phyloP scores from a whole-genome alignment of 2,797 vertebrate species.

The Babyrousa celebensis region DNA sequence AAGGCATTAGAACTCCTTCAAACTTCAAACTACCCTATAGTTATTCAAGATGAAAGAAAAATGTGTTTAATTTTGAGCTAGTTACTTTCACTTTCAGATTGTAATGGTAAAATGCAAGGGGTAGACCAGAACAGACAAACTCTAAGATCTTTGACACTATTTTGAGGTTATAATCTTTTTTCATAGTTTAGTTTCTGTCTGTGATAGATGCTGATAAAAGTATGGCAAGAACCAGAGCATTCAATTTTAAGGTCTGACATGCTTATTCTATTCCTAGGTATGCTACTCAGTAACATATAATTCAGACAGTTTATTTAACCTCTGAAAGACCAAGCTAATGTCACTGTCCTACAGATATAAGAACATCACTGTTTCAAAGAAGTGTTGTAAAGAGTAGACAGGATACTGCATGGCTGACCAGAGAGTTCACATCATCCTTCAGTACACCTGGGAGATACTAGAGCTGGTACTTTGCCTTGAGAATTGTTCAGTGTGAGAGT shows the following conservation, averaged over 20 bases:
- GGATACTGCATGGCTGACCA: background rate
- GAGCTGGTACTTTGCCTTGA: background rate
- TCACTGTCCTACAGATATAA: background rate
- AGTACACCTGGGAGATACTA: background rate
- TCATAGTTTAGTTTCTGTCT: background rate
- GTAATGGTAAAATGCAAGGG: background rate
- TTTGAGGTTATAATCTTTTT: background rate
- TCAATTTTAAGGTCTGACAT: background rate
- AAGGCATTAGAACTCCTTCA: background rate
- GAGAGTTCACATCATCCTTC: background rate
- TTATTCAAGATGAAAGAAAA: constrained; percentile 18
- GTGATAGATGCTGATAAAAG: background rate
- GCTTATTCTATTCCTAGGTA: background rate
- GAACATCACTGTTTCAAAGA: background rate
- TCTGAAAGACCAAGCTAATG: background rate
- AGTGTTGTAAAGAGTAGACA: background rate
- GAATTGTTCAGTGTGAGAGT: background rate
- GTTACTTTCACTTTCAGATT: background rate
- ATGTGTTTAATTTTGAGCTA: background rate
- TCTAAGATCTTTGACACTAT: background rate
- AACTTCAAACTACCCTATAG: background rate
- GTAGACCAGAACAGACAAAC: background rate
- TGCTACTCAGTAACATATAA: background rate
- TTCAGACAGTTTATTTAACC: background rate
- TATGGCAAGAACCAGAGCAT: background rate